Base-by-base conservation (phyloP, 2,797 vertebrate species). In the Aratinga solstitialis region DNA sequence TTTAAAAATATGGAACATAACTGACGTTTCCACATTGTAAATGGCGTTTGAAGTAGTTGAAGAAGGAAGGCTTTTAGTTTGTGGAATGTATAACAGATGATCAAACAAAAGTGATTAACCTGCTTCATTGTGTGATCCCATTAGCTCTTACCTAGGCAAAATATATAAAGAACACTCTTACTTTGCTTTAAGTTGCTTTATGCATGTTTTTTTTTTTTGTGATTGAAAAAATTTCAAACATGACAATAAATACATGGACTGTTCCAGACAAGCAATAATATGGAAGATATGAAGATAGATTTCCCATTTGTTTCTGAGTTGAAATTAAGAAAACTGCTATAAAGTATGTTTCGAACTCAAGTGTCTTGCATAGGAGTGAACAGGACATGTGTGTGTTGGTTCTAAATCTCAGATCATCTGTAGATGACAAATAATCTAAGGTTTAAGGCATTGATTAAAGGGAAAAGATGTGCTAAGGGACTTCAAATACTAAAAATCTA, bases 301-400 rank as follows among this genome's bases (percentile, higher is more conserved):
- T 82, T 74, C 15, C 40, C 22, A 48, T 26, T 1, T 51, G 3
- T 17, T 87, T 93, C 83, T 84, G n/a, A 71, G 16, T 58, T 71
- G 1, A 6, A 58, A 47, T 42, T 3, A 62, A 4, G 85, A 73
- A 91, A 74, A 26, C 3, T 4, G 5, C 4, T 65, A 73, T 48
- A 30, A 38, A 36, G 11, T 43, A 19, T 32, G 3, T 45, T 87
- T 91, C 15, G 58, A 65, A 58, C 13, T 51, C 5, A 9, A 3
- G 29, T 51, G 14, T 3, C 77, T 2, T 56, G 17, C 36, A 24
- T 26, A 42, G 22, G 19, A 59, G 26, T 34, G 71, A 78, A 40
- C 11, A 53, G 13, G 16, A 38, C 4, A 4, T 17, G 13, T 61
- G 11, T 1, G 2, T 76, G 22, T 59, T n/a, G 2, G 2, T 66